Evolutionary conservation across 2,888 invertebrate species (phyloP).

Genomic region (Abscondita cerata): DNA sequence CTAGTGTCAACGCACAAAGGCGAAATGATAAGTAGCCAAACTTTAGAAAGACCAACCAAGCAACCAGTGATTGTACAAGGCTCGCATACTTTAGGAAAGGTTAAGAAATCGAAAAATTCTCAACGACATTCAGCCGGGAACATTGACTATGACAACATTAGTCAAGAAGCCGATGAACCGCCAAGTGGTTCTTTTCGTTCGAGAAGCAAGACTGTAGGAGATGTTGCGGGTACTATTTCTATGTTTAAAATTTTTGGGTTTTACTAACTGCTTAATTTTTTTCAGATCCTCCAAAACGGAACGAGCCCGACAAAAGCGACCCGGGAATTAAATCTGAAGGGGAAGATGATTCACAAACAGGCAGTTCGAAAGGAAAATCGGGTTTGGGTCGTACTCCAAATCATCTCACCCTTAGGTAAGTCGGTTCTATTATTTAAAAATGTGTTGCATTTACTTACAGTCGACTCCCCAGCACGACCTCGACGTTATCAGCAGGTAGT

Average conservation of each 20-base stretch:
- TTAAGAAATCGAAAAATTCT: constrained; percentile 76
- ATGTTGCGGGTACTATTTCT: constrained; percentile 71
- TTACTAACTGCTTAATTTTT: background rate
- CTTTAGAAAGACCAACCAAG: constrained; percentile 65
- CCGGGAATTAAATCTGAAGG: constrained; percentile 86
- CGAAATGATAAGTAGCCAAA: constrained; percentile 62
- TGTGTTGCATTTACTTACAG: constrained; percentile 19
- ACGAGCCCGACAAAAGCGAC: constrained; percentile 66
- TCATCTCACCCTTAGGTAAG: constrained; percentile 84
- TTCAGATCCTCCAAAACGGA: constrained; percentile 52
- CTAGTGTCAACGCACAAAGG: constrained; percentile 57
- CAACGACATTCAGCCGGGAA: constrained; percentile 85
- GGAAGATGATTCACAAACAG: constrained; percentile 80
- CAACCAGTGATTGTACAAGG: constrained; percentile 68
- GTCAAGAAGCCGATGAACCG: constrained; percentile 76
- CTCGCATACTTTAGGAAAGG: constrained; percentile 83
- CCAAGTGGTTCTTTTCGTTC: constrained; percentile 71
- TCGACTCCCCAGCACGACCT: constrained; percentile 78
- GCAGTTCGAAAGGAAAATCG: constrained; percentile 66
- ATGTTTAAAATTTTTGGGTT: background rate
- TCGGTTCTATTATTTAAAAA: constrained; percentile 13
- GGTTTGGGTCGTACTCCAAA: constrained; percentile 88
- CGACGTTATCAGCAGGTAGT: constrained; percentile 92
- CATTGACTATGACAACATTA: constrained; percentile 83
- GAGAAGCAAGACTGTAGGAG: constrained; percentile 91